Evolutionary conservation across 2,113 vertebrate species (phyloP), one percentile per base, ranked within the genome.

Genomic region (Chaetodon trifascialis): DNA sequence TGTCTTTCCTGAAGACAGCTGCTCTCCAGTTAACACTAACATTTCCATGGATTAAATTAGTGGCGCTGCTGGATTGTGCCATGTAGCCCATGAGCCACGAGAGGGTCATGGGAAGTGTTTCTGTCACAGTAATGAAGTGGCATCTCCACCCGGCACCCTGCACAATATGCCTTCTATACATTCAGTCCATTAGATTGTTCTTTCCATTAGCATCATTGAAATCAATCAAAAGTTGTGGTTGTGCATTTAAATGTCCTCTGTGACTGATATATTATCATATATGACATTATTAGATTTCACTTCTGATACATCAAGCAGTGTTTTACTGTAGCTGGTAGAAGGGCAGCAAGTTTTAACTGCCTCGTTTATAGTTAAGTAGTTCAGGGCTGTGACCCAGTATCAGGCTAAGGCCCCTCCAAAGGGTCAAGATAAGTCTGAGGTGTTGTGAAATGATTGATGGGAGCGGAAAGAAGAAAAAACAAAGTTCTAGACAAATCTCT

Each of bases 41-140:
- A 76, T 76, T 78, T 79, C 49, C 19, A 66, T 56, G 1, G 23
- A 54, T 68, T 6, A 77, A 30, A 56, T 72, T 63, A 58, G 40
- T 23, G 42, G 46, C 51, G 8, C 38, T 40, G 38, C 38, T 40
- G 38, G 38, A 40, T 40, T 14, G 11, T 19, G 30, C 17, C 15
- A 44, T 49, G 11, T 34, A 19, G 34, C 52, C 23, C 56, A 44
- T 36, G 2, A 25, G n/a, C 6, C 38, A 69, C 21, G 38, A 47
- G 23, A 55, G 60, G n/a, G 60, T 55, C 44, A 54, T 19, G 25
- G 44, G 15, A 73, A 10, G 10, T 56, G 21, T 4, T 69, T 19
- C 63, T 69, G 76, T 69, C 44, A 67, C 52, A 54, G 30, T 46
- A 16, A 44, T 67, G 52, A 47, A 12, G 40, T 38, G 71, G 16